Evolutionary conservation across 37 sponge, comb jelly and placozoan genomes (phyloP), one percentile per base, ranked within the genome.

Genomic region (Chondrosia reniformis): DNA sequence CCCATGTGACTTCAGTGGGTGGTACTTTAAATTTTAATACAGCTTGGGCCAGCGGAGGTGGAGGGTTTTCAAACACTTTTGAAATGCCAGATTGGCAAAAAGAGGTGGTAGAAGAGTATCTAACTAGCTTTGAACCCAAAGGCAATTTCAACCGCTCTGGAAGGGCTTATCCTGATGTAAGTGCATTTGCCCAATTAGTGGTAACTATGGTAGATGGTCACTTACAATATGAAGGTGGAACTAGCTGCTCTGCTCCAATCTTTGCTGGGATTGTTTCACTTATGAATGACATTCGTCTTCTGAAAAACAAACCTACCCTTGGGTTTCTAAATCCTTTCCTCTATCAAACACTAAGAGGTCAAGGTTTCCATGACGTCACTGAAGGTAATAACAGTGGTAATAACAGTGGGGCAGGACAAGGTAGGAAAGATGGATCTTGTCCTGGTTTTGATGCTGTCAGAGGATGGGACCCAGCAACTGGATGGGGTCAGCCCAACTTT

Each of bases 311-410:
- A 39, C 64, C 73, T 4, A 81, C 87, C 28, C 86, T 96, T 17
- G 96, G 96, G 15, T 92, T 96, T 75, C 82, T 96, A 30, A 96
- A 96, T 46, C 96, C 96, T n/a, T 80, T 96, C 34, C 85, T 96
- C 25, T 96, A 96, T 77, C 63, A 80, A 65, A 75, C 78, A 45
- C 86, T 84, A 0, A 74, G 75, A 33, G 89, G 83, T 4, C 75
- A 85, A 54, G 88, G 84, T 13, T 89, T 94, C 67, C 38, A 80
- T 30, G 95, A 94, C 62, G 58, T 89, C 76, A 86, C 88, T 17
- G 72, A 74, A 36, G 87, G 87, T 6, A 39, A 19, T 34, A 79
- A 79, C 30, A 67, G 67, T 0, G 30, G 46, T 19, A n/a, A n/a
- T n/a, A n/a, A n/a, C n/a, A n/a, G n/a, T n/a, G 76, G 67, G 17